A percentile compares a stretch with the other conserved stretches of the same genome.
These are phyloP conservation scores for Brachionus plicatilis DNA, from an alignment of 1,140 invertebrate genomes.

Conservation along the genomic window DNA sequence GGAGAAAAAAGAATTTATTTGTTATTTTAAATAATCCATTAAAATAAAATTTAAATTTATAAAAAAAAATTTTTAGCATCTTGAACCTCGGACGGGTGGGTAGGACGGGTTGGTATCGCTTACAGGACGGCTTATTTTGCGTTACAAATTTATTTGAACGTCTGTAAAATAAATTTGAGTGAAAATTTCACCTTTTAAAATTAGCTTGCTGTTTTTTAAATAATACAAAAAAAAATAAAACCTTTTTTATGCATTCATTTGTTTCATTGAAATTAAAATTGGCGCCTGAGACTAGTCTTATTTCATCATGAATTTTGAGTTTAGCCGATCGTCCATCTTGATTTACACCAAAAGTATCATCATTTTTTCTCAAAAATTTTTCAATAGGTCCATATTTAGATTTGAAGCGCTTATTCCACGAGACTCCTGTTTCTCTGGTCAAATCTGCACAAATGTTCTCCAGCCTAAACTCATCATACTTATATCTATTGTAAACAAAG, in stretches of 20 bases:
- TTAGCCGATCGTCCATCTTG: constrained; percentile 20
- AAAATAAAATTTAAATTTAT: too few species aligned
- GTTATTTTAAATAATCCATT: too few species aligned
- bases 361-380: constrained; percentile 45
- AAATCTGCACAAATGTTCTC: constrained; percentile 50
- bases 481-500: constrained; percentile 43
- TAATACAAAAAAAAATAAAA: not conserved
- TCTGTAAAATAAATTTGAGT: too few species aligned
- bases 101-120: too few species aligned
- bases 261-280: not conserved
- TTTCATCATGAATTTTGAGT: constrained; percentile 19
- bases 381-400: constrained; percentile 49
- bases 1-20: too few species aligned
- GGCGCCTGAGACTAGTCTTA: not conserved
- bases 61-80: too few species aligned
- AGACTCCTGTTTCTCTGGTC: constrained; percentile 49
- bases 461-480: constrained; percentile 43
- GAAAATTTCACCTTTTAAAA: not conserved
- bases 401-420: constrained; percentile 54
- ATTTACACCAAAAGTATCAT: constrained; percentile 36
- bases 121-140: too few species aligned
- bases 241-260: not conserved
- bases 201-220: not conserved
- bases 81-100: too few species aligned
- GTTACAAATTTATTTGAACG: too few species aligned